These are phyloP conservation scores for Microcebus jonahi DNA, from an alignment of 2,113 vertebrate genomes.

Conservation along the genomic window DNA sequence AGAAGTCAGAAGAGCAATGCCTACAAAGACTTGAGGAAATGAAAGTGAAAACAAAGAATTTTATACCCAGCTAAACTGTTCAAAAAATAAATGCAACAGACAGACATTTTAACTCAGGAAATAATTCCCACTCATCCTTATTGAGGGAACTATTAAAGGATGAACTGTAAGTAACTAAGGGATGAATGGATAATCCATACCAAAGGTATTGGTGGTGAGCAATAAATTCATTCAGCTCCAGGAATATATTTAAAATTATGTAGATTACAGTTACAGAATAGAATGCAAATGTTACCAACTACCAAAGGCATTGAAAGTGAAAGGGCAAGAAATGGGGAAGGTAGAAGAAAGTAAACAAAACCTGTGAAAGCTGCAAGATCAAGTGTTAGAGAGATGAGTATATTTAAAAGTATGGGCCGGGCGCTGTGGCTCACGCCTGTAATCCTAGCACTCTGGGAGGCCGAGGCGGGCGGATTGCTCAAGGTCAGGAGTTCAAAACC, in stretches of 20 bases:
- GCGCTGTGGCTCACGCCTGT: no score
- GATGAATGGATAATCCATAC: not conserved
- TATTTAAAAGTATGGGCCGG: not conserved
- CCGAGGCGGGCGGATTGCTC: no score
- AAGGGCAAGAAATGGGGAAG: not conserved
- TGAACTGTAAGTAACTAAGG: not conserved
- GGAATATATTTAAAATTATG: not conserved
- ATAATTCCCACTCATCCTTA: not conserved
- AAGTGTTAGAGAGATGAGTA: not conserved
- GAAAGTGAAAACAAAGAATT: not conserved
- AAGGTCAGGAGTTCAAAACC: no score
- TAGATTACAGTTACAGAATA: not conserved
- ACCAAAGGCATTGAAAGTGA: not conserved
- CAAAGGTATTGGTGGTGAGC: not conserved
- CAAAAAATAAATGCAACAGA: constrained; percentile 37
- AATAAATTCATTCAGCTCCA: constrained; percentile 5
- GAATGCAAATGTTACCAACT: not conserved
- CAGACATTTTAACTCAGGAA: not conserved
- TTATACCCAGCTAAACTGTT: constrained; percentile 64
- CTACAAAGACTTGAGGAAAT: not conserved
- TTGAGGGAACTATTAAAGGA: not conserved
- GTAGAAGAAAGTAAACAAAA: not conserved
- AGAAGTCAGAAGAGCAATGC: not conserved
- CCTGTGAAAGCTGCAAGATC: not conserved
- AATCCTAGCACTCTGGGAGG: no score